Conservation (phyloP, 2,797 vertebrate genomes). For the Malacoraja senta region DNA sequence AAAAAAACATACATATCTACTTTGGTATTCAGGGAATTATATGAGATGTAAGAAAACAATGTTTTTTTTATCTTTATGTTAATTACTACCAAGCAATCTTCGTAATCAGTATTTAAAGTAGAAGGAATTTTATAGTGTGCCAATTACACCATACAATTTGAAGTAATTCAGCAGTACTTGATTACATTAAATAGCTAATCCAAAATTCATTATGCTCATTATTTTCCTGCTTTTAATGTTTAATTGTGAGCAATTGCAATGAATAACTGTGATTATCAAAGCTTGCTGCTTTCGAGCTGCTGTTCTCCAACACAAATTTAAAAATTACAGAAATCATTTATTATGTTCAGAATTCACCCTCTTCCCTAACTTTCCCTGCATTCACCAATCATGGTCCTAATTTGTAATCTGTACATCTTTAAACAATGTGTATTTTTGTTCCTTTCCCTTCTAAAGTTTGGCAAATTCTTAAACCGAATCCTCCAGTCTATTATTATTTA, state of each 20-base stretch:
- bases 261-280: slow-evolving; percentile 2
- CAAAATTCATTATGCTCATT: slow-evolving; percentile 9
- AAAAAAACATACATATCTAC: neutral
- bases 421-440: neutral
- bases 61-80: neutral
- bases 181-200: slow-evolving; percentile 21
- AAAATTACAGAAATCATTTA: neutral
- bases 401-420: neutral
- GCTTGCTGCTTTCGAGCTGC: neutral
- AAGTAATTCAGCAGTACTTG: slow-evolving; percentile 2
- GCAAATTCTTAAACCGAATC: neutral
- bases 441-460: neutral
- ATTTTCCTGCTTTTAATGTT: slow-evolving; percentile 7
- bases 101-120: slow-evolving; percentile 5
- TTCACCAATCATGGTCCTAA: neutral
- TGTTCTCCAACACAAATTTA: neutral
- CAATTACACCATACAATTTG: neutral
- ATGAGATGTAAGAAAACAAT: neutral
- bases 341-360: neutral
- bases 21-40: neutral
- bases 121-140: neutral
- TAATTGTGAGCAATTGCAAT: neutral
- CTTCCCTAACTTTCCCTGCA: neutral
- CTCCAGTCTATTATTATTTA: neutral
- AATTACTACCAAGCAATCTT: slow-evolving; percentile 14